These are phyloP conservation scores for Anguilla megastoma DNA, from an alignment of 2,797 vertebrate species.

Conservation along the genomic window DNA sequence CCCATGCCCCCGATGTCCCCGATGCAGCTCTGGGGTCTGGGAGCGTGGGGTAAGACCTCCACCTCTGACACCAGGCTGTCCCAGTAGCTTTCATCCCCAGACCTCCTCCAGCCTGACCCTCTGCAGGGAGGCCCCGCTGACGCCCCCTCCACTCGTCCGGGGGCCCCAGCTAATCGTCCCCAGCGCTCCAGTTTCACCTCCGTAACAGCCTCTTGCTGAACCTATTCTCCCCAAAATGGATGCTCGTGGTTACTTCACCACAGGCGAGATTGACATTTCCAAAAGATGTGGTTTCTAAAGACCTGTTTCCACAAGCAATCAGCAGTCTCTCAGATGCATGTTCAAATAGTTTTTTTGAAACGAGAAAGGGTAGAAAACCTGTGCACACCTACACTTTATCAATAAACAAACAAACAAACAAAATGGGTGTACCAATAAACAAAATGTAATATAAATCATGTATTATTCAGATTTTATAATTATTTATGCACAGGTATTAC, in stretches of 20 bases:
- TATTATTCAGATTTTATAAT: conserved; percentile 18
- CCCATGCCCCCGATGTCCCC: conserved; percentile 48
- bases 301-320: background rate
- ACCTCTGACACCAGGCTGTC: conserved; percentile 52
- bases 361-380: conserved; percentile 21
- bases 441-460: background rate
- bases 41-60: conserved; percentile 39
- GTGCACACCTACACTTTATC: background rate
- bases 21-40: conserved; percentile 68
- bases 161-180: conserved; percentile 55
- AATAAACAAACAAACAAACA: background rate
- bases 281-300: background rate
- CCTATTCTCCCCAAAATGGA: conserved; percentile 43
- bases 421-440: background rate
- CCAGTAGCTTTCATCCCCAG: conserved; percentile 65
- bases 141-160: conserved; percentile 53
- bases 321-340: background rate
- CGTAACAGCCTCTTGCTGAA: conserved; percentile 47
- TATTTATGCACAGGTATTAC: conserved; percentile 3
- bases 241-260: conserved; percentile 38
- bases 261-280: conserved; percentile 39
- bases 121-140: conserved; percentile 59
- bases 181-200: conserved; percentile 61
- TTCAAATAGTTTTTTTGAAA: background rate
- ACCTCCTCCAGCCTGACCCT: conserved; percentile 60